Base-by-base conservation (phyloP, 1,140 invertebrate species). In the Pteromalus puparum region DNA sequence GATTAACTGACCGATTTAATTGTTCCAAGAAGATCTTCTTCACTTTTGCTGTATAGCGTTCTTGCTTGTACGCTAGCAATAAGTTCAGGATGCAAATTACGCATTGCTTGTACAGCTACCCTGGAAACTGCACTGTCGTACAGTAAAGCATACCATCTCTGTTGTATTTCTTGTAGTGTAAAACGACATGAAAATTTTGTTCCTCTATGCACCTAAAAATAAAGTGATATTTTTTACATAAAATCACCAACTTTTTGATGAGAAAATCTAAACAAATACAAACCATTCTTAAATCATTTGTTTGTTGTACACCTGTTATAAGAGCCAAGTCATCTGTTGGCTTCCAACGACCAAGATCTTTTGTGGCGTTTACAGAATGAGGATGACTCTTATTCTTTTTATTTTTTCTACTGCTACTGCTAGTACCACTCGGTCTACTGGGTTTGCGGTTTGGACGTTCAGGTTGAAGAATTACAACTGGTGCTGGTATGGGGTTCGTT, bases 171-270 rank as follows among this genome's bases (percentile, higher is more conserved):
- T 91, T 97, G 96, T 18, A 99, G 92, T 0, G 98, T 98, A 91
- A 99, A 99, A 86, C 97, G 96, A 90, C 98, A 99, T 0, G 98
- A 98, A 93, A 99, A 99, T 91, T 99, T 99, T 5, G 98, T 96
- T 30, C 98, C 98, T 86, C 97, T 94, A 91, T 99, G 97, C 10
- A 99, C 98, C 88, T 98, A 30, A 42, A 46, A 67, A 73, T 0
- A 24, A 67, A 76, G 83, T 82, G 70, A 65, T 21, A 80, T 72
- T 26, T 28, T 21, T 79, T 75, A 26, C 18, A 82, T 74, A 72
- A 72, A 72, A 34, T 70, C 13, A 70, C 9, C 9, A n/a, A 70
- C 3, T 67, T 18, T 34, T 61, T 61, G 21, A 30, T 30, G 5
- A 53, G 13, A 81, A 61, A 34, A 38, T 88, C 13, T 84, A 83